These are phyloP conservation scores for Eristalinus aeneus DNA, from an alignment of 2,888 invertebrate genomes.

Conservation along the genomic window DNA sequence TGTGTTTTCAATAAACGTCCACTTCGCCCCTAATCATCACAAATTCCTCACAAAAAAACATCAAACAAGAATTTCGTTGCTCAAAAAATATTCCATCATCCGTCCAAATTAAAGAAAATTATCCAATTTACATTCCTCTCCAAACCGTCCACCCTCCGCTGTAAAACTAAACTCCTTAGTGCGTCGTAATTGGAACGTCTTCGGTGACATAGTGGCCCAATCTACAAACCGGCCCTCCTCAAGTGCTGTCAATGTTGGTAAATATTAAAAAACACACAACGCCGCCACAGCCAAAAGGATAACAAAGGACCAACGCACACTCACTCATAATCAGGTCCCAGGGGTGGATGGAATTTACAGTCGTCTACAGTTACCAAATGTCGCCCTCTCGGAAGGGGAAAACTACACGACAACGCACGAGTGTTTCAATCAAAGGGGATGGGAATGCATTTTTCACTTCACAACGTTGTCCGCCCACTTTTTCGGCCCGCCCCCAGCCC, in stretches of 20 bases:
- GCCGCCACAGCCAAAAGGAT: background rate
- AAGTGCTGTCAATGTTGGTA: conserved; percentile 79
- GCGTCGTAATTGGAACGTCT: conserved; percentile 10
- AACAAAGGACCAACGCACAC: background rate
- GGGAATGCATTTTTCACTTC: conserved; percentile 1
- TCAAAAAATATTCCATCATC: background rate
- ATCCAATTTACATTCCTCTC: conserved; percentile 5
- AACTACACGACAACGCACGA: background rate
- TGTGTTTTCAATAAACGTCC: background rate
- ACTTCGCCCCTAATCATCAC: background rate
- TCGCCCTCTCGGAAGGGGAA: background rate
- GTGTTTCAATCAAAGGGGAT: background rate
- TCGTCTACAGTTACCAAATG: conserved; percentile 3
- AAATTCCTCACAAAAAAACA: background rate
- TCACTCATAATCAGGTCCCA: background rate
- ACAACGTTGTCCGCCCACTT: conserved; percentile 1
- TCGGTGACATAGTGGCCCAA: conserved; percentile 5
- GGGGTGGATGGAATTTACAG: background rate
- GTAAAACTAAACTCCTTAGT: background rate
- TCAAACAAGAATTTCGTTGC: background rate
- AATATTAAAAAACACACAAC: conserved; percentile 74
- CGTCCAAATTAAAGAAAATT: conserved; percentile 4
- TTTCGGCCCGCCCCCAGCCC: background rate
- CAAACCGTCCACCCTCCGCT: background rate
- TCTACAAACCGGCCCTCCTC: conserved; percentile 53